Base-by-base conservation (phyloP, 2,113 vertebrate genomes). In the Bubo blakistoni region DNA sequence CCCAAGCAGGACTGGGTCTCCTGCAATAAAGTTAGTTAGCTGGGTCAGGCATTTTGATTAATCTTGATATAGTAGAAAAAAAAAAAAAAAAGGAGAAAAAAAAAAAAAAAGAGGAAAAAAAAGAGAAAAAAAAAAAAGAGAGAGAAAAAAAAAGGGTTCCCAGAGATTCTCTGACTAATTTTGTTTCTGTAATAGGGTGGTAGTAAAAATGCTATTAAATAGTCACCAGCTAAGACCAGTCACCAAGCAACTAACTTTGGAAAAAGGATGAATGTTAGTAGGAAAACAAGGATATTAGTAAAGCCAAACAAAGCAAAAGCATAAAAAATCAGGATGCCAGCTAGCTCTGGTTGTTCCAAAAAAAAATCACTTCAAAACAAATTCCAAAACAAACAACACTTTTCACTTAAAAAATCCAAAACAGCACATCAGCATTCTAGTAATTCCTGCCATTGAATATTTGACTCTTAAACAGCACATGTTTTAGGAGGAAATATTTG, bases 361-460 rank as follows among this genome's bases (percentile, higher is more conserved):
- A 69, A 76, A 32, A 61, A 47, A 27, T 3, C 47, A 5, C 47
- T 92, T 81, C 57, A 78, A 93, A 92, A 77, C 67, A 92, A 76
- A 76, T 78, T 77, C 94, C 94, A 95, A 92, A 95, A 67, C 83
- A 95, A 97, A 94, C 94, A 96, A 29, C 29, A 19, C 16, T 84
- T 74, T 65, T 46, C 54, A n/a, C 84, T 91, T 32, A 81, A 90
- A 95, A 65, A 82, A 78, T 58, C 83, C 81, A 80, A 86, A 95
- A 16, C 73, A 93, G 62, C 57, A 34, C 61, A 58, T 77, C 91
- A 92, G 81, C 81, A 80, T 51, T 95, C 32, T 77, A 95, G 86
- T 62, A 92, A 96, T 91, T 95, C 92, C 84, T 95, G 94, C 49
- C 85, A 49, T 34, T 55, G 83, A 82, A 80, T 58, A 65, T 73